Conservation (phyloP, 2,888 invertebrate species). For the Drosophila austrosaltans region DNA sequence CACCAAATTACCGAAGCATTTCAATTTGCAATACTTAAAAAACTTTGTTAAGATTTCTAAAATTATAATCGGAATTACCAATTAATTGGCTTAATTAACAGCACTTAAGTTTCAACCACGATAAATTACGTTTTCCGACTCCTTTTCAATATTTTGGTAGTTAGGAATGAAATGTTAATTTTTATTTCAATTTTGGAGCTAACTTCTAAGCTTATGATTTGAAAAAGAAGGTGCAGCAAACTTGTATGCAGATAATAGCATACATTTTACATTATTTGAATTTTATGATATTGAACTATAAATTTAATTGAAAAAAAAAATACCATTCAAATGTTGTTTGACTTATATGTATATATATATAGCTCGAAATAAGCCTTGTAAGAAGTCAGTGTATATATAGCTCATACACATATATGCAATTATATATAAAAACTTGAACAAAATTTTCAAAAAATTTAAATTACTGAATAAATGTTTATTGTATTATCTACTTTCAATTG, state of each 20-base stretch:
- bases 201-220: too few species aligned
- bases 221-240: background rate
- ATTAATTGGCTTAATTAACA: too few species aligned
- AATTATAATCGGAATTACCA: too few species aligned
- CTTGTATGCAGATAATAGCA: background rate
- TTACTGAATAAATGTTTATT: background rate
- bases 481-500: conserved; percentile 2
- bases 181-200: too few species aligned
- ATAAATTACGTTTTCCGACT: too few species aligned
- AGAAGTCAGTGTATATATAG: background rate
- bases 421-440: background rate
- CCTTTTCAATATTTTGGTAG: too few species aligned
- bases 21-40: too few species aligned
- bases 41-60: background rate
- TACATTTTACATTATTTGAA: background rate
- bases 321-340: too few species aligned
- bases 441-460: background rate
- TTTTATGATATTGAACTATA: too few species aligned
- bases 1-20: too few species aligned
- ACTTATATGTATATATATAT: background rate
- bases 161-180: too few species aligned
- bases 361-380: background rate
- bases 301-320: background rate
- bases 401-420: background rate
- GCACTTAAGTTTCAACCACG: too few species aligned